Percentiles rank a stretch among this genome's conserved stretches.
Conservation (phyloP, 2,113 vertebrate genomes). For the Mus spicilegus region DNA sequence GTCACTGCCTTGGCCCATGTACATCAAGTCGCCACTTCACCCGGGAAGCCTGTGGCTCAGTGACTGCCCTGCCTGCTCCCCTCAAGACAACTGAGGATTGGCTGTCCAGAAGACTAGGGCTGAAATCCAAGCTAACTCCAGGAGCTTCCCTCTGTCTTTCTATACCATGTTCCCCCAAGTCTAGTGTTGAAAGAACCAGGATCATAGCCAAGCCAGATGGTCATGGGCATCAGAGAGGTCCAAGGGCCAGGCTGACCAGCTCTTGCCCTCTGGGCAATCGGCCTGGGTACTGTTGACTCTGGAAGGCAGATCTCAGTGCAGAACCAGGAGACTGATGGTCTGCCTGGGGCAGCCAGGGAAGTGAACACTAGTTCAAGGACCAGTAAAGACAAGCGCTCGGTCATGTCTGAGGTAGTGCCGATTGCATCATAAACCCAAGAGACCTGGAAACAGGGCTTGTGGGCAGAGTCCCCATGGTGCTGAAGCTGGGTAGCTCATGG, state of each 20-base stretch:
- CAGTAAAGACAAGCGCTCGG: not conserved
- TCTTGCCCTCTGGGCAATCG: not conserved
- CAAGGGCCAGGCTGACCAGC: not conserved
- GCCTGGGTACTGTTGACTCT: not conserved
- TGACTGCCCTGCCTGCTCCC: not conserved
- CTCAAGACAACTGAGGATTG: not conserved
- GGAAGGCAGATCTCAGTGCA: not conserved
- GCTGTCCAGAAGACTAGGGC: not conserved
- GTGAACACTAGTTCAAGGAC: not conserved
- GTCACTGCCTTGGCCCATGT: not conserved
- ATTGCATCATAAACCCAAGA: not conserved
- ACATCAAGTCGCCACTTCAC: not conserved
- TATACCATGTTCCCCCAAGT: not conserved
- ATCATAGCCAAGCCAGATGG: not conserved
- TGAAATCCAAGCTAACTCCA: not conserved
- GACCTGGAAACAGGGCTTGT: not conserved
- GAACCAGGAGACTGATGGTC: not conserved
- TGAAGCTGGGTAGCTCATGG: not conserved
- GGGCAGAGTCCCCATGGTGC: rapidly evolving
- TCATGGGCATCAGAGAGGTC: not conserved
- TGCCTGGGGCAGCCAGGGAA: not conserved
- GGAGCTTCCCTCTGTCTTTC: not conserved
- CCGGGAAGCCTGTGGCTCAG: not conserved
- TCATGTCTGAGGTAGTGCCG: not conserved
- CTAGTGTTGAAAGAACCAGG: not conserved